Conservation (phyloP, 23 tunicate species). For the Diplosoma virens region DNA sequence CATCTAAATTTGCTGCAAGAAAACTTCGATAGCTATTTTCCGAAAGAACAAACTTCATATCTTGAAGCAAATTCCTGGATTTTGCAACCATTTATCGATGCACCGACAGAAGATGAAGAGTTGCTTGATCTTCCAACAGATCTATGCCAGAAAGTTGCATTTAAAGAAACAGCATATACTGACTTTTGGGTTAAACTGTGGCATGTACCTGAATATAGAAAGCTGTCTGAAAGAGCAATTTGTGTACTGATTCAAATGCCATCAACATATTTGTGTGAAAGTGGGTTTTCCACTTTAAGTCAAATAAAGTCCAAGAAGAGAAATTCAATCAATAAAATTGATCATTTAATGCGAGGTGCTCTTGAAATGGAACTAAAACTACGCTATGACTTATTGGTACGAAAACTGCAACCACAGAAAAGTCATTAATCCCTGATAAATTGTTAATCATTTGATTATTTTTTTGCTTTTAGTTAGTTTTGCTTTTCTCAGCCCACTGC, state of each 20-base stretch:
- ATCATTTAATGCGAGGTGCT: slow-evolving; percentile 1
- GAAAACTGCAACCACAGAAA: slow-evolving; percentile 9
- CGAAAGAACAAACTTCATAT: slow-evolving; percentile 9
- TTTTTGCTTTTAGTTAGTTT: no score
- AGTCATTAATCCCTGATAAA: not conserved
- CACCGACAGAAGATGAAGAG: slow-evolving; percentile 10
- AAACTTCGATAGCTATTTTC: slow-evolving; percentile 2
- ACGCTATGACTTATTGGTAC: not conserved
- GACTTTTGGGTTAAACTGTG: slow-evolving; percentile 19
- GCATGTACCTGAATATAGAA: slow-evolving; percentile 11
- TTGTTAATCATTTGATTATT: no score
- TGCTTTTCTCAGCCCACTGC: no score
- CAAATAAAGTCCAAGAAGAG: slow-evolving; percentile 1
- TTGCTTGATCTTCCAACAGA: slow-evolving; percentile 6
- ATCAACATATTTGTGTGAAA: slow-evolving; percentile 24
- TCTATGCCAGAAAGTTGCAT: slow-evolving; percentile 3
- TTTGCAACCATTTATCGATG: slow-evolving; percentile 16
- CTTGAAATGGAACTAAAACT: not conserved
- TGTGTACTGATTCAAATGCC: not conserved
- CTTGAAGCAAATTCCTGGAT: slow-evolving; percentile 12
- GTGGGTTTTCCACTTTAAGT: slow-evolving; percentile 13
- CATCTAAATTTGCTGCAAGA: not conserved
- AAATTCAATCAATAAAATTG: not conserved
- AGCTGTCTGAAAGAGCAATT: slow-evolving; percentile 10
- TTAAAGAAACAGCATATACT: slow-evolving; percentile 7